Evolutionary conservation across 2,888 invertebrate genomes (phyloP).

Genomic region (Eupithecia subumbrata): DNA sequence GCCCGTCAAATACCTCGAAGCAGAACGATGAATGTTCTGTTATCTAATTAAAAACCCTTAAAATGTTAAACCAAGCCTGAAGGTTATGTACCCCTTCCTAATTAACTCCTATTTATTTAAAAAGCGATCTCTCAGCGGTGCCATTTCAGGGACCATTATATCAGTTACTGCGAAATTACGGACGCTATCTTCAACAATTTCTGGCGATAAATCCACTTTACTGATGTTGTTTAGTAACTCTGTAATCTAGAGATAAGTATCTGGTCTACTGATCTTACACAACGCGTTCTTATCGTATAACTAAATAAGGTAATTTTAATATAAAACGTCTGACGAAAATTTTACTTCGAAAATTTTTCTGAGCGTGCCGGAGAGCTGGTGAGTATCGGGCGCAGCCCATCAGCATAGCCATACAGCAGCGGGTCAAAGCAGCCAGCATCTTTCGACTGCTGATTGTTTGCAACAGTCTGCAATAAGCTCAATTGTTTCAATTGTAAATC

Average conservation of each 20-base stretch:
- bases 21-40: constrained; percentile 6
- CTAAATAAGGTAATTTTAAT: no score
- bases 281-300: background rate
- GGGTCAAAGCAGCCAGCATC: no score
- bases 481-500: no score
- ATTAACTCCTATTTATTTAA: constrained; percentile 38
- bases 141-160: constrained; percentile 55
- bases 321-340: no score
- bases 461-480: no score
- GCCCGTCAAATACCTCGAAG: background rate
- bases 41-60: constrained; percentile 7
- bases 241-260: constrained; percentile 45
- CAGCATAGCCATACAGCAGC: no score
- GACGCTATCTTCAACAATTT: constrained; percentile 52
- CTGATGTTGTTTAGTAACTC: constrained; percentile 53
- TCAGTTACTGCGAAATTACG: constrained; percentile 53
- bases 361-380: no score
- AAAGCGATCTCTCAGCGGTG: constrained; percentile 50
- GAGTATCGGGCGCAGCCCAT: no score
- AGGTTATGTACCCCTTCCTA: constrained; percentile 20
- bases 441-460: no score
- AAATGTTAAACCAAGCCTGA: constrained; percentile 15
- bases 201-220: constrained; percentile 54
- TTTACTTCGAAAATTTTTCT: no score
- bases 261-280: background rate